Percentiles rank a stretch among this genome's conserved stretches.
Evolutionary conservation across 2,797 vertebrate species (phyloP).

Genomic region (Coreius guichenoti): DNA sequence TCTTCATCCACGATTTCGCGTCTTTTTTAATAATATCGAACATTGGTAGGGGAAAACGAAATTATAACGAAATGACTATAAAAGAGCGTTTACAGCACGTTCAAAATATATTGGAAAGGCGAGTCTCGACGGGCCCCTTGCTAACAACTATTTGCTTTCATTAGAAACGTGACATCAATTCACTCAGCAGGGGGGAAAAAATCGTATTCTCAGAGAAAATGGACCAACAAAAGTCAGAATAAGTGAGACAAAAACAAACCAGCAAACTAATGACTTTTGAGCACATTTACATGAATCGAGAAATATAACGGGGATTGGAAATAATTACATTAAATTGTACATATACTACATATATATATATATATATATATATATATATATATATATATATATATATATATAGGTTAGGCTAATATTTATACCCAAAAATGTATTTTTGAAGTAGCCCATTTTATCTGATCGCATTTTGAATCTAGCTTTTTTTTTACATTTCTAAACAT

Average conservation of each 20-base stretch:
- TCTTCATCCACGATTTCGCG: not conserved
- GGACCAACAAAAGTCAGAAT: not conserved
- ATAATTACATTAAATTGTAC: not conserved
- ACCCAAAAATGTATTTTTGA: not conserved
- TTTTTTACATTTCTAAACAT: not conserved
- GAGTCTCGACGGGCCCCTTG: conserved; percentile 1
- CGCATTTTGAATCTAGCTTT: not conserved
- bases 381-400: too few relatives aligned
- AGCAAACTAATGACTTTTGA: not conserved
- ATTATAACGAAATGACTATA: not conserved
- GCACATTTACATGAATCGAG: not conserved
- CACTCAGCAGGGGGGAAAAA: not conserved
- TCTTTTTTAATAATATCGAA: not conserved
- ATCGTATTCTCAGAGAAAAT: not conserved
- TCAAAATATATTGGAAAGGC: not conserved
- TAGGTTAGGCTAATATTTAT: not conserved
- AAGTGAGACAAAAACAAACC: not conserved
- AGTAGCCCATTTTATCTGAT: not conserved
- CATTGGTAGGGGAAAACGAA: not conserved
- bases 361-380: too few relatives aligned
- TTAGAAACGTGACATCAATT: conserved; percentile 13
- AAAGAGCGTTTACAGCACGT: not conserved
- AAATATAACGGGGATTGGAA: not conserved
- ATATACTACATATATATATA: too few relatives aligned
- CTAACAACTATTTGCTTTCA: not conserved